Conservation (phyloP, 2,797 vertebrate species). For the Staurois parvus region DNA sequence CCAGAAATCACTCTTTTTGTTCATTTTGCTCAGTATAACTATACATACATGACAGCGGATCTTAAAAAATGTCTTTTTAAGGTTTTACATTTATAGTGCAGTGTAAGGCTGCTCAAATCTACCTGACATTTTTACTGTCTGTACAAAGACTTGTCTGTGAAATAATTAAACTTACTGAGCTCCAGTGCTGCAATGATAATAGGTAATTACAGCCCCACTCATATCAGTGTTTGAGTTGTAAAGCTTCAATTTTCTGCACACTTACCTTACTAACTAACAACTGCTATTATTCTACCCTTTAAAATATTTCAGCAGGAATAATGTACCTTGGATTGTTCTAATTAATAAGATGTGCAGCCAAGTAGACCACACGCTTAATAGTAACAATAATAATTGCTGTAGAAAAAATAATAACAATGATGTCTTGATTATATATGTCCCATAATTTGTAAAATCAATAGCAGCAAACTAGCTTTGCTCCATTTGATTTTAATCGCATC, state of each 20-base stretch:
- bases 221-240: background rate
- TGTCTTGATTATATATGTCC: constrained; percentile 37
- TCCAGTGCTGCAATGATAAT: constrained; percentile 11
- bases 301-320: background rate
- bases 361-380: constrained; percentile 23
- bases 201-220: constrained; percentile 12
- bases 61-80: background rate
- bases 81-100: background rate
- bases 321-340: constrained; percentile 1
- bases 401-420: constrained; percentile 34
- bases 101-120: background rate
- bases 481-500: constrained; percentile 30
- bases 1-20: background rate
- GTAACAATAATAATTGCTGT: constrained; percentile 25
- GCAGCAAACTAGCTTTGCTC: constrained; percentile 21
- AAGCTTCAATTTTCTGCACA: constrained; percentile 1
- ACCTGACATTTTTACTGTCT: background rate
- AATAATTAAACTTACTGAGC: background rate
- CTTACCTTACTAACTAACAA: constrained; percentile 24
- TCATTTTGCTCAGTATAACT: background rate
- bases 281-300: constrained; percentile 15
- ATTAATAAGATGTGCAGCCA: constrained; percentile 27
- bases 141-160: constrained; percentile 9
- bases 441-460: constrained; percentile 40
- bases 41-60: background rate